Evolutionary conservation across 2,113 vertebrate species (phyloP), one percentile per base, ranked within the genome.

Genomic region (Shinisaurus crocodilurus): DNA sequence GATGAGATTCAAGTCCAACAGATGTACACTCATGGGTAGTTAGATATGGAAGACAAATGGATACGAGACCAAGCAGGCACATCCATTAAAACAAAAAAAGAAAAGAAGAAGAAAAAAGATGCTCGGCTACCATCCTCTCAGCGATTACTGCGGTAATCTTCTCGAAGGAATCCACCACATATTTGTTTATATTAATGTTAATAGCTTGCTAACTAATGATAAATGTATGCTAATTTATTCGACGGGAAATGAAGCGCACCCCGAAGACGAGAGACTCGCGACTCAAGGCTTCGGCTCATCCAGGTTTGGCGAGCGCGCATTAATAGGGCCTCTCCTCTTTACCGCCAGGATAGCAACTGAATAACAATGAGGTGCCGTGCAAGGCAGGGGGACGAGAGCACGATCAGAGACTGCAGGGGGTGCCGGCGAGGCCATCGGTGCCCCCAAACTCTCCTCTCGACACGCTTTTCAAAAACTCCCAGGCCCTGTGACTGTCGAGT

Each of bases 141-240:
- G 34, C 81, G 90, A 93, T 92, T 94, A 94, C 91, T 93, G 87
- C 72, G 6, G 43, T 85, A 90, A 95, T 92, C 91, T 89, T 90
- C 90, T 82, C 5, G 23, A 86, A 96, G 93, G 72, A 89, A 91
- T 16, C 94, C 48, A 79, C 70, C 85, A 54, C 0, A 0, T 82
- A 91, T 96, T 95, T 96, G 96, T 95, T 96, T 93, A 72, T 88
- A 90, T 92, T 95, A 94, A 92, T 92, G 94, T 89, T 96, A 96
- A 86, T 94, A 94, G 81, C 90, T 92, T 91, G 67, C 90, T 95
- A 93, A 92, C 91, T 91, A 94, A 91, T 92, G 91, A 93, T 92
- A 92, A 96, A 94, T 67, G 90, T 37, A 92, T 96, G 95, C 60
- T 96, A 95, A 95, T 94, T 90, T 95, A 97, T 96, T 95, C 94